These are phyloP conservation scores for Epinotia demarniana DNA, from an alignment of 2,888 invertebrate species.

Conservation along the genomic window DNA sequence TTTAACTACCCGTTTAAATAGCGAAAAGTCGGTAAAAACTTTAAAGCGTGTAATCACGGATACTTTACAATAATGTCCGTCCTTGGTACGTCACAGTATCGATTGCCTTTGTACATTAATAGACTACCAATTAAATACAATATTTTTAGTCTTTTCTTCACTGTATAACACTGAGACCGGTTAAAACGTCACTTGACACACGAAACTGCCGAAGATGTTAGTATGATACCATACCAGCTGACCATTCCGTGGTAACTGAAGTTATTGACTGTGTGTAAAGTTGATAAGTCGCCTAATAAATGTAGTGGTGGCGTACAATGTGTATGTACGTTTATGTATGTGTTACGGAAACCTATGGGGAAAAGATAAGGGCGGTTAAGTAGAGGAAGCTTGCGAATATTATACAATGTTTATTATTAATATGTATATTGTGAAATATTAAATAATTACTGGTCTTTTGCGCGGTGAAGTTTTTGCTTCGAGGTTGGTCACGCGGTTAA, in stretches of 20 bases:
- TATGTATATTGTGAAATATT: background rate
- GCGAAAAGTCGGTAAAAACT: background rate
- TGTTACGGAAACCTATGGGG: conserved; percentile 63
- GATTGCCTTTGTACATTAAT: conserved; percentile 29
- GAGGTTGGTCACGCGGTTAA: no score
- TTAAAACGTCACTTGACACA: background rate
- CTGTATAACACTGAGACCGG: background rate
- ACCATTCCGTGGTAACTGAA: conserved; percentile 58
- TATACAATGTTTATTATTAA: conserved; percentile 24
- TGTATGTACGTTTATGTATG: conserved; percentile 54
- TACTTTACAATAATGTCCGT: conserved; percentile 4
- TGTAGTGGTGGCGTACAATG: conserved; percentile 52
- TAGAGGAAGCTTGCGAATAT: conserved; percentile 51
- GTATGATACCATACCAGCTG: conserved; percentile 46
- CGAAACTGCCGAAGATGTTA: background rate
- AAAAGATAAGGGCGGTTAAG: conserved; percentile 52
- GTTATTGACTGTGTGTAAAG: conserved; percentile 67
- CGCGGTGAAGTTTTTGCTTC: no score
- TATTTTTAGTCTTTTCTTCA: background rate
- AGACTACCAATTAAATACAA: conserved; percentile 10
- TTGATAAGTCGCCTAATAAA: conserved; percentile 70
- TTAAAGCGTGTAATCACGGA: background rate
- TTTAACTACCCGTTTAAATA: conserved; percentile 7
- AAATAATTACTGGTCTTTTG: background rate
- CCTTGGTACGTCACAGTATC: conserved; percentile 32